These are phyloP conservation scores for Mimumesa dahlbomi DNA, from an alignment of 2,888 invertebrate species.

Conservation along the genomic window DNA sequence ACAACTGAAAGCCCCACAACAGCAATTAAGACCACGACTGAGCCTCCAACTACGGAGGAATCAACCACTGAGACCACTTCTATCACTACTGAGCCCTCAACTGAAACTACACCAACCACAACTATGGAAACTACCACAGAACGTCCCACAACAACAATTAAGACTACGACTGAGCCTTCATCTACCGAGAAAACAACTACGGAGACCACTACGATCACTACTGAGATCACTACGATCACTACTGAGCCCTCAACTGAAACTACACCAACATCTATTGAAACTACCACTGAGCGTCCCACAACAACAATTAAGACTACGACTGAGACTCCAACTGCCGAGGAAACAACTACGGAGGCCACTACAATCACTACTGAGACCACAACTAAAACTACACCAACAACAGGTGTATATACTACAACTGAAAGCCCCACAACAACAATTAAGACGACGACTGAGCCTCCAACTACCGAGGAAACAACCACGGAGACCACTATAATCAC, in stretches of 20 bases:
- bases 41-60: too few relatives aligned
- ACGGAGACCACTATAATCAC: neutral
- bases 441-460: slow-evolving; percentile 2
- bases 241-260: slow-evolving; percentile 3
- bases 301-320: neutral
- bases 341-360: slow-evolving; percentile 9
- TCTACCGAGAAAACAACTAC: too few relatives aligned
- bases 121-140: slow-evolving; percentile 42
- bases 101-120: too few relatives aligned
- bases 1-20: too few relatives aligned
- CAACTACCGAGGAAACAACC: slow-evolving; percentile 1
- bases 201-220: too few relatives aligned
- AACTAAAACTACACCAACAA: slow-evolving; percentile 50
- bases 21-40: too few relatives aligned
- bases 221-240: too few relatives aligned
- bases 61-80: too few relatives aligned
- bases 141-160: neutral
- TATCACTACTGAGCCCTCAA: slow-evolving; percentile 38
- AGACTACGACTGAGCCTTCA: too few relatives aligned
- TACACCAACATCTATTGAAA: slow-evolving; percentile 1
- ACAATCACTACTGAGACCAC: slow-evolving; percentile 15
- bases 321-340: neutral
- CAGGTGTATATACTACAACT: slow-evolving; percentile 40
- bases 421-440: neutral
- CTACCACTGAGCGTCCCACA: too few relatives aligned